A percentile compares a stretch with the other conserved stretches of the same genome.
phyloP scores from a whole-genome alignment of 2,888 invertebrate genomes.

The Cremastinae sp. region DNA sequence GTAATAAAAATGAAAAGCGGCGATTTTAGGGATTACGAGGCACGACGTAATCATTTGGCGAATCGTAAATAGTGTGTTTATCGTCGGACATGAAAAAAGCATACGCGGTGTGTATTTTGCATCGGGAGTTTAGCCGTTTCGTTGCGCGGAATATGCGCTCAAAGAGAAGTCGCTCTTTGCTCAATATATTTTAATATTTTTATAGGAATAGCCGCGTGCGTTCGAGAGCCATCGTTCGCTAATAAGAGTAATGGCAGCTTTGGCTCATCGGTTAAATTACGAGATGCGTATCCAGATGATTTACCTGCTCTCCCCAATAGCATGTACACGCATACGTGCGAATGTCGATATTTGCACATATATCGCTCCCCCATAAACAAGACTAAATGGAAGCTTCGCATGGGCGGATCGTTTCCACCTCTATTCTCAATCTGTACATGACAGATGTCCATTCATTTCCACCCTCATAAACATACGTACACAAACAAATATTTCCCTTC shows the following conservation, averaged over 20 bases:
- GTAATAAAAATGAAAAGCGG: too few species aligned
- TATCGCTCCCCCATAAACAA: slow-evolving; percentile 43
- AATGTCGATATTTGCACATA: neutral
- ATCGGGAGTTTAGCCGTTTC: too few species aligned
- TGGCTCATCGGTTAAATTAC: slow-evolving; percentile 51
- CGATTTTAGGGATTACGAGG: too few species aligned
- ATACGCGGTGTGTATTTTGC: too few species aligned
- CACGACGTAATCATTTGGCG: neutral
- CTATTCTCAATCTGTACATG: slow-evolving; percentile 46
- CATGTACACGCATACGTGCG: neutral
- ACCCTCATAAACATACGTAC: neutral
- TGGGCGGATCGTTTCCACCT: slow-evolving; percentile 29
- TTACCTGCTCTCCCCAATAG: slow-evolving; percentile 14
- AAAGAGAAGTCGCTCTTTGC: neutral
- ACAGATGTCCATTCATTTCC: slow-evolving; percentile 52
- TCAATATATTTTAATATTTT: neutral
- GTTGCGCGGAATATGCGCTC: neutral
- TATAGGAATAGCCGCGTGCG: neutral
- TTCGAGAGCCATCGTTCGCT: slow-evolving; percentile 16
- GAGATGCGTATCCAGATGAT: slow-evolving; percentile 33
- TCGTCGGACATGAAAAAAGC: too few species aligned
- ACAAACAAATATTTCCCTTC: neutral
- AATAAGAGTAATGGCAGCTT: slow-evolving; percentile 50
- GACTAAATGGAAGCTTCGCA: slow-evolving; percentile 13
- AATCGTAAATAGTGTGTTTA: neutral